These are phyloP conservation scores for Beris morrisii DNA, from an alignment of 2,888 invertebrate genomes.

Conservation along the genomic window DNA sequence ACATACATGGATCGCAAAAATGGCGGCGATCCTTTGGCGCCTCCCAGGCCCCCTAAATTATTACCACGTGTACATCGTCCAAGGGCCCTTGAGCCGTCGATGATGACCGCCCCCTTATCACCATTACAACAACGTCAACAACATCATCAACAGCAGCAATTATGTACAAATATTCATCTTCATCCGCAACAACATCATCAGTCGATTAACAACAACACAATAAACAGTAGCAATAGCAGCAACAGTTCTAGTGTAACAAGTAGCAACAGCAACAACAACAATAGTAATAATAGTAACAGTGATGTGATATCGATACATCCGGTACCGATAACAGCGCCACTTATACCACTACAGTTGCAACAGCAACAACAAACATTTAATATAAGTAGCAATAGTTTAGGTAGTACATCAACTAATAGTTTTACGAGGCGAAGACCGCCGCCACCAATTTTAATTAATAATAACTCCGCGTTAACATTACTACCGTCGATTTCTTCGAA, in stretches of 20 bases:
- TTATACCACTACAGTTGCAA: conserved; percentile 44
- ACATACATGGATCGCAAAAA: conserved; percentile 70
- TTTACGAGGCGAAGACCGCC: conserved; percentile 53
- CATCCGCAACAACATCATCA: conserved; percentile 32
- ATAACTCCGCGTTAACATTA: conserved; percentile 41
- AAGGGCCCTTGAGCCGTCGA: conserved; percentile 62
- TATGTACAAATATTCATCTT: conserved; percentile 46
- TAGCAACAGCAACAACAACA: conserved; percentile 42
- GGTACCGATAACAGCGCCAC: conserved; percentile 46
- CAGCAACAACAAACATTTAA: conserved; percentile 39
- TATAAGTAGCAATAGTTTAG: conserved; percentile 39
- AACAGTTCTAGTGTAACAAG: conserved; percentile 36
- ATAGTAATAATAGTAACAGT: conserved; percentile 38
- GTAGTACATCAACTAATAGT: conserved; percentile 49
- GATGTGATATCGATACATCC: conserved; percentile 32
- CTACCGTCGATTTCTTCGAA: conserved; percentile 46
- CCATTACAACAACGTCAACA: conserved; percentile 39
- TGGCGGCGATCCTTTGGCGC: conserved; percentile 75
- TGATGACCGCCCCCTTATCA: conserved; percentile 56
- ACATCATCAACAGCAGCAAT: conserved; percentile 37
- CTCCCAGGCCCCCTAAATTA: conserved; percentile 73
- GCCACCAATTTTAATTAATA: conserved; percentile 43
- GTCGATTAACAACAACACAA: conserved; percentile 40
- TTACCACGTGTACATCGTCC: conserved; percentile 69
- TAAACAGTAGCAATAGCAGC: conserved; percentile 31